These are phyloP conservation scores for Syndactyla subalaris DNA, from an alignment of 2,797 vertebrate species.

Conservation along the genomic window DNA sequence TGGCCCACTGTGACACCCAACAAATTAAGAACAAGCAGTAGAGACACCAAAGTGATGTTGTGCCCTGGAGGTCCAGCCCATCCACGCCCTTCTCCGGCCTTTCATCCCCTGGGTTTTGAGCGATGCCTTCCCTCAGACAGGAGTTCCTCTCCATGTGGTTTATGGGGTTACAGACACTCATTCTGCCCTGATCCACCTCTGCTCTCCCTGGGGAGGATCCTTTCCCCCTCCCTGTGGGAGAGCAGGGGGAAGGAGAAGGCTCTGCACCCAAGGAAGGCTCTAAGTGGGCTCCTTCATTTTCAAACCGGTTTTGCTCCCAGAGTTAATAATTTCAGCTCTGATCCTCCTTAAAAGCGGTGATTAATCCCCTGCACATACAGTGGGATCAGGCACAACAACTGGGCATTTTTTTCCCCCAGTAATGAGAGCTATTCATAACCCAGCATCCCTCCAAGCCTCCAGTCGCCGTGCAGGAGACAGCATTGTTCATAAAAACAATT, in stretches of 20 bases:
- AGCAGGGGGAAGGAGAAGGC: background rate
- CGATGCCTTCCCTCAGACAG: background rate
- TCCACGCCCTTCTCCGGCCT: background rate
- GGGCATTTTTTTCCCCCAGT: background rate
- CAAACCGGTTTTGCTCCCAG: background rate
- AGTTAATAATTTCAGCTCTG: background rate
- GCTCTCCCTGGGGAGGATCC: background rate
- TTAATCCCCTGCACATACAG: background rate
- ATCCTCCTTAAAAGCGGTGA: background rate
- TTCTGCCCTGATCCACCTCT: background rate
- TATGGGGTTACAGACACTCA: background rate
- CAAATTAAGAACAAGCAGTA: background rate
- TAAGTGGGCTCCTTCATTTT: background rate
- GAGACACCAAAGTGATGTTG: background rate
- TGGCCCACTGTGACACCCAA: background rate
- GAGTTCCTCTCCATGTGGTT: background rate
- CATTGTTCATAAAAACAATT: conserved; percentile 6
- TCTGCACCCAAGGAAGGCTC: background rate
- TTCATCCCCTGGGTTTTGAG: background rate
- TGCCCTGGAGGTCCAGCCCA: background rate
- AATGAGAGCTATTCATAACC: conserved; percentile 42
- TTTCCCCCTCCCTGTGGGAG: background rate
- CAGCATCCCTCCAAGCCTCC: background rate
- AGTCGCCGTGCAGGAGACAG: background rate
- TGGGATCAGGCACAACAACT: background rate